Percentiles rank a stretch among this genome's conserved stretches.
These are phyloP conservation scores for Centruroides sculpturatus DNA, from an alignment of 1,140 invertebrate species.

Conservation along the genomic window DNA sequence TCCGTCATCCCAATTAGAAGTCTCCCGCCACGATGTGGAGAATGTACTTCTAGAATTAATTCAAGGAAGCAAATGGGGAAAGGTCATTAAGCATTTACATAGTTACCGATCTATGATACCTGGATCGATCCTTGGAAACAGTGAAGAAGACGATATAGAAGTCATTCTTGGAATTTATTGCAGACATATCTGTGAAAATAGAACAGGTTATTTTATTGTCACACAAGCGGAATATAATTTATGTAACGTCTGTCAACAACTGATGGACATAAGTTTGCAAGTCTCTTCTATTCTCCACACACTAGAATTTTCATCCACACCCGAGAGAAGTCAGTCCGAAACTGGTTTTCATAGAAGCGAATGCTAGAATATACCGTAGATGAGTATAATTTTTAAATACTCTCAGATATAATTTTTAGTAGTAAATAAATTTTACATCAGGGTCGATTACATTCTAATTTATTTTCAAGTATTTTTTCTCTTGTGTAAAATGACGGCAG, in stretches of 20 bases:
- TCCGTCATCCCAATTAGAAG: slow-evolving; percentile 31
- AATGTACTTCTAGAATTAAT: slow-evolving; percentile 43
- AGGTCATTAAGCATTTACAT: slow-evolving; percentile 45
- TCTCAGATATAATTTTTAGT: too few species aligned
- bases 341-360: slow-evolving; percentile 9
- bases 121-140: slow-evolving; percentile 37
- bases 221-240: slow-evolving; percentile 45
- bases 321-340: slow-evolving; percentile 4
- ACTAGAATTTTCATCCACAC: slow-evolving; percentile 20
- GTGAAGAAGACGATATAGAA: slow-evolving; percentile 41
- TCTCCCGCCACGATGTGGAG: slow-evolving; percentile 36
- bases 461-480: too few species aligned
- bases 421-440: too few species aligned
- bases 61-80: slow-evolving; percentile 44
- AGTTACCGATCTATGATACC: slow-evolving; percentile 43
- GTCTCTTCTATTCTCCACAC: slow-evolving; percentile 41
- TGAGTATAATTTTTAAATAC: too few species aligned
- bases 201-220: slow-evolving; percentile 46
- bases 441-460: too few species aligned
- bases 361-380: background rate
- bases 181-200: slow-evolving; percentile 47
- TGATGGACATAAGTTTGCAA: slow-evolving; percentile 50
- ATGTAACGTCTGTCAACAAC: slow-evolving; percentile 42
- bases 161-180: slow-evolving; percentile 54
- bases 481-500: too few species aligned